Conservation (phyloP, 2,797 vertebrate species). For the Novumbra hubbsi region DNA sequence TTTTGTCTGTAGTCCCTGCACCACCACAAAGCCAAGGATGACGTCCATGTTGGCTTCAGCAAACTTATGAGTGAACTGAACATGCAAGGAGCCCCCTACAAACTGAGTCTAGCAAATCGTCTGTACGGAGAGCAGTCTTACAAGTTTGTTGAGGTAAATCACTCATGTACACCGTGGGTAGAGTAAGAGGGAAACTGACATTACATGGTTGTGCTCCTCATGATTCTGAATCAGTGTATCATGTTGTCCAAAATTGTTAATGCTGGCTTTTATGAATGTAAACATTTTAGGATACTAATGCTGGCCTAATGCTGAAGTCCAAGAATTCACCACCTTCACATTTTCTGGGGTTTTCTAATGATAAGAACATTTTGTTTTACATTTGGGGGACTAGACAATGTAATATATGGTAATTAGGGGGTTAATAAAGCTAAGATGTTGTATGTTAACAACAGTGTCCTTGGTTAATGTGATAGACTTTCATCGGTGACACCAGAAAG, state of each 20-base stretch:
- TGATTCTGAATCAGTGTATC: not conserved
- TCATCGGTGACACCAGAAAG: conserved; percentile 68
- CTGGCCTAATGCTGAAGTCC: not conserved
- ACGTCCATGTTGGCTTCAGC: conserved; percentile 60
- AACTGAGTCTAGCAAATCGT: conserved; percentile 81
- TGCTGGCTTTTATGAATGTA: not conserved
- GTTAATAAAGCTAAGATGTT: not conserved
- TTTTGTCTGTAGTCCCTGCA: conserved; percentile 65
- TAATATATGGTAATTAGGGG: not conserved
- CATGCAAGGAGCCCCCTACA: conserved; percentile 66
- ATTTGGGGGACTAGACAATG: not conserved
- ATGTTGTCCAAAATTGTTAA: not conserved
- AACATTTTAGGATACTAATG: not conserved
- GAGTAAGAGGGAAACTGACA: not conserved
- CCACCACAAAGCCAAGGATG: conserved; percentile 33
- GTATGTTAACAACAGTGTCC: not conserved
- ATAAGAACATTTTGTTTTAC: not conserved
- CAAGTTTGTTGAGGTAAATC: conserved; percentile 77
- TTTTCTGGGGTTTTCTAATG: no score
- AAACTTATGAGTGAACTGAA: conserved; percentile 73
- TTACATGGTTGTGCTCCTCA: not conserved
- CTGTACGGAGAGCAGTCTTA: conserved; percentile 85
- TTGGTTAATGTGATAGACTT: conserved; percentile 69
- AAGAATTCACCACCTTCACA: no score
- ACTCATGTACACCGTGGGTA: not conserved